Conservation (phyloP, 2,888 invertebrate species). For the Vanessa cardui region DNA sequence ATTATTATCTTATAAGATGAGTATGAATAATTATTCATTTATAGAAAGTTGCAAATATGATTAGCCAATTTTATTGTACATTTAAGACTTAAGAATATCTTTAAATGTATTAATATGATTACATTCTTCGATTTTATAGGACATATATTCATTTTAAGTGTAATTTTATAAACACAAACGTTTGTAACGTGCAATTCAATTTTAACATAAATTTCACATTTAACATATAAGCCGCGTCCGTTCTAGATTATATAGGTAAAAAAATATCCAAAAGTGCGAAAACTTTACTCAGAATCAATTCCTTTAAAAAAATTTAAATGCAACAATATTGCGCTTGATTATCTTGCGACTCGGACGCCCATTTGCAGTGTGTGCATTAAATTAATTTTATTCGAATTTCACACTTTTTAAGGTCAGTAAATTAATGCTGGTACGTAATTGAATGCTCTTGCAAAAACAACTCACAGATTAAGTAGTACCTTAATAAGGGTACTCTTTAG, state of each 20-base stretch:
- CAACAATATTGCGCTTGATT: slow-evolving; percentile 28
- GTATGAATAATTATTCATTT: too few species aligned
- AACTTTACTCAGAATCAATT: slow-evolving; percentile 17
- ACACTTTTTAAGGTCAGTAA: slow-evolving; percentile 35
- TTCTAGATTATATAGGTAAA: slow-evolving; percentile 25
- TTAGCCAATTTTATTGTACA: too few species aligned
- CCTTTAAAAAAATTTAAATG: slow-evolving; percentile 22
- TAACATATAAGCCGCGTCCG: slow-evolving; percentile 25
- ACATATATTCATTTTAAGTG: too few species aligned
- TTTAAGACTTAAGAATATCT: too few species aligned
- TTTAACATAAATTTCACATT: slow-evolving; percentile 22
- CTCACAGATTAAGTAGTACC: slow-evolving; percentile 1
- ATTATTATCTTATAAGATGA: too few species aligned
- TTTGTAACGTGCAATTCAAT: slow-evolving; percentile 18
- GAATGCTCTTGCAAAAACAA: slow-evolving; percentile 16
- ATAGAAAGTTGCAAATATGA: too few species aligned
- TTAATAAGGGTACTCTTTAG: slow-evolving; percentile 14
- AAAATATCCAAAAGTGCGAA: slow-evolving; percentile 26
- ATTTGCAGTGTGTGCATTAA: slow-evolving; percentile 28
- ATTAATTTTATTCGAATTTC: slow-evolving; percentile 35
- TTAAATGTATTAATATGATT: too few species aligned
- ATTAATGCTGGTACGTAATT: slow-evolving; percentile 29
- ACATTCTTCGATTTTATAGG: too few species aligned
- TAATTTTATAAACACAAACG: slow-evolving; percentile 13
- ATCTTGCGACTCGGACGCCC: slow-evolving; percentile 26